A percentile compares a stretch with the other conserved stretches of the same genome.
Conservation (phyloP, 2,888 invertebrate species). For the Idaea straminata region DNA sequence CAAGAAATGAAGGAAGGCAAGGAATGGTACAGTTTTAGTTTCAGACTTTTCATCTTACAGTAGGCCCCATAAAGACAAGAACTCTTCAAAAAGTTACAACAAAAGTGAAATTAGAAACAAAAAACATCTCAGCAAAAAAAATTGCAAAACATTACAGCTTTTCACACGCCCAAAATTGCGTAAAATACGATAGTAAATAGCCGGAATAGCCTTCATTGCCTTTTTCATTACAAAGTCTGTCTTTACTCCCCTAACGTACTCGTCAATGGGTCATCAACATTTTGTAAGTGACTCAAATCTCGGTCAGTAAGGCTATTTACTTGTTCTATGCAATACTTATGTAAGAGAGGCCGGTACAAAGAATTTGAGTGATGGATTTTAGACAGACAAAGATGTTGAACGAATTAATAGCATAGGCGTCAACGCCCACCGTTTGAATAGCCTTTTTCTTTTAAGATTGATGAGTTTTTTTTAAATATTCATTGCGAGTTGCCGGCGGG, state of each 20-base stretch:
- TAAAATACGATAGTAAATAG: not conserved
- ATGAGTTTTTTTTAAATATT: not conserved
- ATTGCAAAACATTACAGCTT: not conserved
- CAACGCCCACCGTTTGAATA: not conserved
- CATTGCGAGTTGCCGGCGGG: not conserved
- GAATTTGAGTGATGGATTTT: not conserved
- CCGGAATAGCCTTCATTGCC: not conserved
- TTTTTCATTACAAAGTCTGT: not conserved
- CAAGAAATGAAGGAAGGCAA: too few species aligned
- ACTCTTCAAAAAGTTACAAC: not conserved
- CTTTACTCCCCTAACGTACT: not conserved
- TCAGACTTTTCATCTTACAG: not conserved
- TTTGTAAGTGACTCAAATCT: not conserved
- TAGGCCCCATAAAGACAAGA: too few species aligned
- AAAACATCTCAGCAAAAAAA: not conserved
- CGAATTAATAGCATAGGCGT: not conserved
- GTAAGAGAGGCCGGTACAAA: not conserved
- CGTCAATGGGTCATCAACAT: slow-evolving; percentile 1
- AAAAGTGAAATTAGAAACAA: not conserved
- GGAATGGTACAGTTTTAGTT: too few species aligned
- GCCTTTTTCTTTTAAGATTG: not conserved
- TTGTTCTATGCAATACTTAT: not conserved
- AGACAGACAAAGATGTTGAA: not conserved
- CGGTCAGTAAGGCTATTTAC: not conserved
- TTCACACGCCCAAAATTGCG: not conserved